A percentile compares a stretch with the other conserved stretches of the same genome.
phyloP scores from a whole-genome alignment of 2,113 vertebrate species.

The Cyanoramphus novaezelandiae region DNA sequence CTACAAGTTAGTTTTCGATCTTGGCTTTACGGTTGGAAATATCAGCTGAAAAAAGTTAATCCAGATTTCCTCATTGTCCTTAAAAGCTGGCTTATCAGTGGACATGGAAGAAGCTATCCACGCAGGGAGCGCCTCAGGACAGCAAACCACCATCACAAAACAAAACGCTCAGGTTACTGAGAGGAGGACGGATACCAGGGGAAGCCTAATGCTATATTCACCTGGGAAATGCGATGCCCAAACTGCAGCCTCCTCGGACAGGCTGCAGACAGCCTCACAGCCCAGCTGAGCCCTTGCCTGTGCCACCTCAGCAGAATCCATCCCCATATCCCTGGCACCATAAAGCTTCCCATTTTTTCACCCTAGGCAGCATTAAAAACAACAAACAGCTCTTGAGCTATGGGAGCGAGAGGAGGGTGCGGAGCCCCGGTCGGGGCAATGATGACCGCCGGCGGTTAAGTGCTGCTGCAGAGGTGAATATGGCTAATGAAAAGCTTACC shows the following conservation, averaged over 20 bases:
- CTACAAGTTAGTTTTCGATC: not conserved
- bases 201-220: not conserved
- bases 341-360: not conserved
- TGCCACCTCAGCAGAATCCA: fast-evolving
- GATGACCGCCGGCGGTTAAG: not conserved
- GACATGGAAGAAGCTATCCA: not conserved
- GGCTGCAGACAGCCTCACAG: not conserved
- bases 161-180: not conserved
- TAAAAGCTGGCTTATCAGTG: not conserved
- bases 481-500: slow-evolving; percentile 30
- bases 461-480: not conserved
- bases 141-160: not conserved
- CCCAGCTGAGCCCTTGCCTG: not conserved
- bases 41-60: not conserved
- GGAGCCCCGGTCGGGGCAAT: fast-evolving
- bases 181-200: not conserved
- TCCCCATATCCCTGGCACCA: not conserved
- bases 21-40: not conserved
- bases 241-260: fast-evolving
- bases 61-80: not conserved
- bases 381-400: not conserved
- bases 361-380: not conserved
- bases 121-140: fast-evolving
- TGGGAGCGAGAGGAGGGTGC: not conserved
- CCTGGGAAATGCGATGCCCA: not conserved